These are phyloP conservation scores for Zosterops pallidus DNA, from an alignment of 2,113 vertebrate genomes.

Conservation along the genomic window DNA sequence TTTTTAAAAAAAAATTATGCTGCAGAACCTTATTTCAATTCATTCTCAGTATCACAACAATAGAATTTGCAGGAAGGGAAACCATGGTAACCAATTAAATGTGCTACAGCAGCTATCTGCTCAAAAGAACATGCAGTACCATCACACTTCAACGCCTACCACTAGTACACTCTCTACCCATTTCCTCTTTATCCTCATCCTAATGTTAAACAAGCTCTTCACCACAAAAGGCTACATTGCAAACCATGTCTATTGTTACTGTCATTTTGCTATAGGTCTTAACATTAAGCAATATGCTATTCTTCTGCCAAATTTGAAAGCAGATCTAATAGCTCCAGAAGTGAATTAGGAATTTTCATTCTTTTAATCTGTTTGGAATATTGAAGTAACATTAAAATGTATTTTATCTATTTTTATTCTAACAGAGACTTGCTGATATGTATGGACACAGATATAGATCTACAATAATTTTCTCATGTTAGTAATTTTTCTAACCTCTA, in stretches of 20 bases:
- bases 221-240: constrained; percentile 40
- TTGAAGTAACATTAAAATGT: constrained; percentile 23
- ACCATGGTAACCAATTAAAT: constrained; percentile 82
- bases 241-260: constrained; percentile 26
- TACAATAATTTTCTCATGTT: not conserved
- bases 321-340: constrained; percentile 39
- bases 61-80: constrained; percentile 74
- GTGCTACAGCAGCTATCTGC: constrained; percentile 68
- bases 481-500: not conserved
- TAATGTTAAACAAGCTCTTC: constrained; percentile 67
- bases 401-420: constrained; percentile 22
- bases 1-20: constrained; percentile 7
- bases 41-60: constrained; percentile 69
- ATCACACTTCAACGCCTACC: constrained; percentile 72
- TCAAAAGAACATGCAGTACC: constrained; percentile 78
- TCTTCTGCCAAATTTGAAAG: constrained; percentile 50
- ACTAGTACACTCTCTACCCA: constrained; percentile 58
- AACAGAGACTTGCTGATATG: not conserved
- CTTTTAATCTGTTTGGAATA: constrained; percentile 32
- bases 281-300: constrained; percentile 7
- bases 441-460: not conserved
- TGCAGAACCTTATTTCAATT: constrained; percentile 66
- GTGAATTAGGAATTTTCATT: constrained; percentile 43
- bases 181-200: constrained; percentile 62
- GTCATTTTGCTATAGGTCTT: constrained; percentile 30